A percentile compares a stretch with the other conserved stretches of the same genome.
Evolutionary conservation across 2,113 vertebrate genomes (phyloP).

Genomic region (Peromyscus leucopus): DNA sequence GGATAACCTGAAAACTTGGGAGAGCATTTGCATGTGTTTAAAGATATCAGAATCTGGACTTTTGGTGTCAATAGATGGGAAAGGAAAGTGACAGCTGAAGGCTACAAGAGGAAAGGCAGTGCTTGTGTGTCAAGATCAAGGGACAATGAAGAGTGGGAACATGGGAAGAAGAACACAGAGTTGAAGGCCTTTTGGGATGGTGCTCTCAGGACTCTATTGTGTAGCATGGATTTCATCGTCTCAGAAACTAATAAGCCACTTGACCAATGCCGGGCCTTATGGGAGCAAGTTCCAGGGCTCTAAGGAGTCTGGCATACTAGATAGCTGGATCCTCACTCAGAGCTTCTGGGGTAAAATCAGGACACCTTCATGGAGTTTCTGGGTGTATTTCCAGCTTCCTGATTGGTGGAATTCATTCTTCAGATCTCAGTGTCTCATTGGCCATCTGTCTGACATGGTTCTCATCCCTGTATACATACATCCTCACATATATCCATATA

Average conservation of each 20-base stretch:
- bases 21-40: no score
- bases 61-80: no score
- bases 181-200: accelerated
- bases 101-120: accelerated
- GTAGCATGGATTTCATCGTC: background rate
- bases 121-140: background rate
- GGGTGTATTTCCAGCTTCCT: no score
- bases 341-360: background rate
- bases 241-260: no score
- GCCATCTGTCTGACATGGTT: accelerated
- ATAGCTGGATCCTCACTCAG: background rate
- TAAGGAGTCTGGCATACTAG: no score
- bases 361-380: background rate
- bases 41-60: background rate
- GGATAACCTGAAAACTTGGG: background rate
- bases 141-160: background rate
- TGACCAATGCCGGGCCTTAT: background rate
- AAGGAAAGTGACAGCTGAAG: no score
- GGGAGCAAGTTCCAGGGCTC: no score
- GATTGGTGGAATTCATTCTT: background rate
- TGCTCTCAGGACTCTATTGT: background rate
- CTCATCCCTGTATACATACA: background rate
- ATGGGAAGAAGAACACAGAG: background rate
- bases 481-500: background rate
- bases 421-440: background rate